A percentile compares a stretch with the other conserved stretches of the same genome.
phyloP scores from a whole-genome alignment of 2,888 invertebrate genomes.

The Macaria liturata region DNA sequence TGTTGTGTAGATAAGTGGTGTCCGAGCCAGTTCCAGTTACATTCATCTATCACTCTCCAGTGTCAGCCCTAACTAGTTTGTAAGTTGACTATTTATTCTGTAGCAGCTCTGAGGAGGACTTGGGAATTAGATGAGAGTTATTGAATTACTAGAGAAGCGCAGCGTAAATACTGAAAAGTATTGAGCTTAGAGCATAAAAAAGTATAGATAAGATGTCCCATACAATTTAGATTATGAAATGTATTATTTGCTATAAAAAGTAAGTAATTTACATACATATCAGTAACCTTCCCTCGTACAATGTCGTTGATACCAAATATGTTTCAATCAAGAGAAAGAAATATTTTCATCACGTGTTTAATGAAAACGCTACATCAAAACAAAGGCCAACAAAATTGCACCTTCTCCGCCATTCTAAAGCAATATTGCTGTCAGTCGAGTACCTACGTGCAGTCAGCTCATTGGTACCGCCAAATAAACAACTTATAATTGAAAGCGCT shows the following conservation, averaged over 20 bases:
- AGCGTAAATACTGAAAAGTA: neutral
- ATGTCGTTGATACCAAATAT: too few species aligned
- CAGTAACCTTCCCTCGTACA: too few species aligned
- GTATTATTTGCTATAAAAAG: too few species aligned
- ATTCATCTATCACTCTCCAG: neutral
- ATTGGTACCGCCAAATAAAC: constrained; percentile 48
- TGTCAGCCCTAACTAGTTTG: constrained; percentile 22
- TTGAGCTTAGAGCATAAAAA: neutral
- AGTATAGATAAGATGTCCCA: too few species aligned
- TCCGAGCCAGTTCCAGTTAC: too few species aligned
- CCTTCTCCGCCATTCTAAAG: neutral
- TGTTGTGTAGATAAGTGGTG: too few species aligned
- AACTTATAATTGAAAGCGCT: constrained; percentile 64
- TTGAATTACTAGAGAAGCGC: constrained; percentile 2
- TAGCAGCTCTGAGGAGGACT: constrained; percentile 2
- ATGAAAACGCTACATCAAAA: neutral
- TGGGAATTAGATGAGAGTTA: constrained; percentile 9
- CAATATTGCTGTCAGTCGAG: neutral
- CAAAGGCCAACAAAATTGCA: constrained; percentile 1
- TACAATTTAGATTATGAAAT: too few species aligned
- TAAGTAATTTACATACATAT: too few species aligned
- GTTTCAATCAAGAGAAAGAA: too few species aligned
- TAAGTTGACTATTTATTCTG: constrained; percentile 21
- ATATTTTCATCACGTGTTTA: too few species aligned
- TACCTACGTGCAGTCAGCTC: constrained; percentile 42